A percentile compares a stretch with the other conserved stretches of the same genome.
These are phyloP conservation scores for Elysia crispata DNA, from an alignment of 2,888 invertebrate genomes.

Conservation along the genomic window DNA sequence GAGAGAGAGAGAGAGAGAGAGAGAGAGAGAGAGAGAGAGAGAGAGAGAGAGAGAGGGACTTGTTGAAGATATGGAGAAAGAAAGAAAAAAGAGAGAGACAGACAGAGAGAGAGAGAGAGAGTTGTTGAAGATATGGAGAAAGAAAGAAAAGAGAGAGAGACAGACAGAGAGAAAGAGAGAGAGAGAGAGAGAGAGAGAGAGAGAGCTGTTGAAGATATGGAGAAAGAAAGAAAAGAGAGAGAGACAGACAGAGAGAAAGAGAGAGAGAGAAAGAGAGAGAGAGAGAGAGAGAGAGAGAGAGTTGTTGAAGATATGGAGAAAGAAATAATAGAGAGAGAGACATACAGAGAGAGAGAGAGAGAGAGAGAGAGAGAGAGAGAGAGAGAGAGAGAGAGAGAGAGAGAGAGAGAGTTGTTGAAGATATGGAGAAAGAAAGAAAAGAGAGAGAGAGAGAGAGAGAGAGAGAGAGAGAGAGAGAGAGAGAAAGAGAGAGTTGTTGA, in stretches of 20 bases:
- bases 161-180: not conserved
- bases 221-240: no score
- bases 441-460: not conserved
- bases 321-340: constrained; percentile 2
- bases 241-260: no score
- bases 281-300: constrained; percentile 25
- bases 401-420: not conserved
- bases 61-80: not conserved
- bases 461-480: not conserved
- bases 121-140: not conserved
- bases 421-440: not conserved
- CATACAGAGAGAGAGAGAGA: not conserved
- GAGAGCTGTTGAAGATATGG: no score
- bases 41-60: constrained; percentile 11
- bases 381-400: no score
- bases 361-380: constrained; percentile 13
- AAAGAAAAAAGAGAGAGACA: not conserved
- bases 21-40: constrained; percentile 26
- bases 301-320: no score
- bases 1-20: not conserved
- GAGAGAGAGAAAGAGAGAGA: not conserved
- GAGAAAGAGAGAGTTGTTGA: not conserved
- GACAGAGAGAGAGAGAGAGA: not conserved
- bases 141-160: not conserved
- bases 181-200: not conserved